phyloP scores from a whole-genome alignment of 23 tunicate species.

The Diplosoma virens region DNA sequence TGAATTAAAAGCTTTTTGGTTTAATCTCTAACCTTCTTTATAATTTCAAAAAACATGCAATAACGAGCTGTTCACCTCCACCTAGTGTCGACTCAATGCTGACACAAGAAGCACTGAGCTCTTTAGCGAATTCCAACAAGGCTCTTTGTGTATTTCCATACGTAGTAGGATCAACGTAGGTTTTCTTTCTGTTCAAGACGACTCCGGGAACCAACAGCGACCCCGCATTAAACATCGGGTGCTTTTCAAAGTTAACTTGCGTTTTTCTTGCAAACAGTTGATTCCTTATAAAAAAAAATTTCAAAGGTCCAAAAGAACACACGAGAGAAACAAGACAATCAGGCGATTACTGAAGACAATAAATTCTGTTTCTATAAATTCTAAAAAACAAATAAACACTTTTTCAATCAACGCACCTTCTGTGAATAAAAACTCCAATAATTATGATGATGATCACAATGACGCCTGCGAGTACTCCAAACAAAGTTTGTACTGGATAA shows the following conservation, averaged over 20 bases:
- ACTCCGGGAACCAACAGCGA: not conserved
- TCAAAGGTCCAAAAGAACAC: too few relatives aligned
- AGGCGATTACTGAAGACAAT: too few relatives aligned
- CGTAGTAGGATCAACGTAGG: constrained; percentile 76
- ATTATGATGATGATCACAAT: not conserved
- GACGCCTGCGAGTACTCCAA: not conserved
- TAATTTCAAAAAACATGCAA: too few relatives aligned
- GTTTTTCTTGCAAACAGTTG: not conserved
- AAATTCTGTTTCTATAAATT: too few relatives aligned
- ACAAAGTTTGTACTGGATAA: not conserved
- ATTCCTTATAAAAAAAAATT: constrained; percentile 14
- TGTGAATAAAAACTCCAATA: not conserved
- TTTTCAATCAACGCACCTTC: not conserved
- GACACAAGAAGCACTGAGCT: constrained; percentile 53
- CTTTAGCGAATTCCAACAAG: constrained; percentile 62
- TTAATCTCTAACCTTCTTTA: too few relatives aligned
- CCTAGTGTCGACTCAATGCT: constrained; percentile 58
- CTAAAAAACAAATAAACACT: too few relatives aligned
- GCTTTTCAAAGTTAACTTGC: constrained; percentile 28
- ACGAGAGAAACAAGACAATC: too few relatives aligned
- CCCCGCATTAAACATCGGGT: constrained; percentile 34
- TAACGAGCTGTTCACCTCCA: too few relatives aligned
- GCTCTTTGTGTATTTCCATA: constrained; percentile 67
- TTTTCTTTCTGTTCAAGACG: not conserved
- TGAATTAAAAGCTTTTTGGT: too few relatives aligned